phyloP scores from a whole-genome alignment of 2,797 vertebrate genomes.

The Enteromius radiatus region DNA sequence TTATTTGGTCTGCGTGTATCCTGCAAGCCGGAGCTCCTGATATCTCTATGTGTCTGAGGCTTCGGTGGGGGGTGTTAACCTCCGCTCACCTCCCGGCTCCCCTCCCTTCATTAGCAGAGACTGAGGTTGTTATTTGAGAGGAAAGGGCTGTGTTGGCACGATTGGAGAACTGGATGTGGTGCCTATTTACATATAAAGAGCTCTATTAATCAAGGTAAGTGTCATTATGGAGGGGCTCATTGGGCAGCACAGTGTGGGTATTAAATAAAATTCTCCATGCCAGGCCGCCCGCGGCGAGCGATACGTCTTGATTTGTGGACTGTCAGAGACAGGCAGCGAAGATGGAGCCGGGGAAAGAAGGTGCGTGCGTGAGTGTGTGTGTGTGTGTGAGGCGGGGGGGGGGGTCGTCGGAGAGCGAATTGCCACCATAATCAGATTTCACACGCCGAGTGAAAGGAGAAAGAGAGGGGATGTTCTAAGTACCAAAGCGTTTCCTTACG shows the following conservation, averaged over 20 bases:
- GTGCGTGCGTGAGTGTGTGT: slow-evolving; percentile 16
- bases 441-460: slow-evolving; percentile 29
- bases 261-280: slow-evolving; percentile 91
- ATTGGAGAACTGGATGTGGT: slow-evolving; percentile 65
- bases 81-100: slow-evolving; percentile 55
- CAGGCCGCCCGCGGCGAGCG: slow-evolving; percentile 84
- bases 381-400: background rate
- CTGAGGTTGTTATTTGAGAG: slow-evolving; percentile 66
- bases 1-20: slow-evolving; percentile 88
- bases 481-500: slow-evolving; percentile 69
- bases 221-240: slow-evolving; percentile 93
- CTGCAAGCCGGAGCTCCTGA: slow-evolving; percentile 85
- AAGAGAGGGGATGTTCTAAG: slow-evolving; percentile 13
- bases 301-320: slow-evolving; percentile 92
- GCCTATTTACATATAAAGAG: slow-evolving; percentile 97
- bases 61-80: slow-evolving; percentile 86
- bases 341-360: slow-evolving; percentile 42
- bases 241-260: slow-evolving; percentile 91
- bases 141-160: slow-evolving; percentile 82
- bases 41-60: slow-evolving; percentile 87
- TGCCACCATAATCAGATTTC: slow-evolving; percentile 67
- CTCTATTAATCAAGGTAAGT: slow-evolving; percentile 96
- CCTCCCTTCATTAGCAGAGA: slow-evolving; percentile 54
- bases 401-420: slow-evolving; percentile 24
- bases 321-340: slow-evolving; percentile 83